Conservation (phyloP, 2,797 vertebrate species). For the Rachycentron canadum region DNA sequence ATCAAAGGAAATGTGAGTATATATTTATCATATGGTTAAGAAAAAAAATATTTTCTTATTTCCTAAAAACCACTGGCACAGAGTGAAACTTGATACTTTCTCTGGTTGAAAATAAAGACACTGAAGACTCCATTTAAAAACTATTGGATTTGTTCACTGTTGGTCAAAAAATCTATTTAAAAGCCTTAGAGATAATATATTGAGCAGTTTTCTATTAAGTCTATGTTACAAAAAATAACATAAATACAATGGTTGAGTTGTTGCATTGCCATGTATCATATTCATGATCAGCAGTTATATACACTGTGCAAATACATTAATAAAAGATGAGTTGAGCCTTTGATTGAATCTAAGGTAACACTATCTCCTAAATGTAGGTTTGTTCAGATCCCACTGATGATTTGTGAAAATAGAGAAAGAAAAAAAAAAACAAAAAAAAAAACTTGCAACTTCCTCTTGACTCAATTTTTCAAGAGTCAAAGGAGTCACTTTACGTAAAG, state of each 20-base stretch:
- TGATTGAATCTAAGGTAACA: conserved; percentile 7
- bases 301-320: conserved; percentile 42
- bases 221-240: conserved; percentile 10
- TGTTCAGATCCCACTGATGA: background rate
- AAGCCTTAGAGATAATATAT: conserved; percentile 2
- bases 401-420: background rate
- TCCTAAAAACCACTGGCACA: background rate
- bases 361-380: background rate
- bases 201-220: conserved; percentile 15
- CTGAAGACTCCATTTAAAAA: conserved; percentile 23
- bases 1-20: background rate
- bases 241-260: conserved; percentile 10
- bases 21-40: too few species aligned
- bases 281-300: background rate
- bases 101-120: conserved; percentile 9
- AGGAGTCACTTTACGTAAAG: background rate
- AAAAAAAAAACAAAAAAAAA: background rate
- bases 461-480: background rate
- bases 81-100: background rate
- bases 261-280: conserved; percentile 5
- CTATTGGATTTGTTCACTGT: conserved; percentile 23
- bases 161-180: conserved; percentile 20
- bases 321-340: background rate
- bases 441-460: background rate
- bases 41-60: background rate